These are phyloP conservation scores for Gephyroberyx darwinii DNA, from an alignment of 2,797 vertebrate species.

Conservation along the genomic window DNA sequence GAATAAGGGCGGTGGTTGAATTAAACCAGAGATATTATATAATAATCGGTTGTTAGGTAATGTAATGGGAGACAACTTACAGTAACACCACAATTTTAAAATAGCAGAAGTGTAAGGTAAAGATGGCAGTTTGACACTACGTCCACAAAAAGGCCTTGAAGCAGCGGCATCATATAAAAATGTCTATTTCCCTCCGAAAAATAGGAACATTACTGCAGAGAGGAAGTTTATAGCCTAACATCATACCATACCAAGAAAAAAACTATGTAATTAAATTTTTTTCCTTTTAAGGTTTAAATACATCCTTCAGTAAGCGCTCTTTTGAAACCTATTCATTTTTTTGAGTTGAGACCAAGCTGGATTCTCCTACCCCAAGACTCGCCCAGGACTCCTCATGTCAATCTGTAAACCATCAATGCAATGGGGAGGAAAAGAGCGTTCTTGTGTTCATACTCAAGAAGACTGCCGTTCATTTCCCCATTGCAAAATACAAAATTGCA, in stretches of 20 bases:
- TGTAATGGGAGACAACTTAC: background rate
- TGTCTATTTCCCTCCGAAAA: background rate
- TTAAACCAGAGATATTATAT: background rate
- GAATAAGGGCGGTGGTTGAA: background rate
- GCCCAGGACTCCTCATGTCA: background rate
- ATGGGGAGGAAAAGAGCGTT: too few relatives aligned
- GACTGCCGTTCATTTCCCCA: background rate
- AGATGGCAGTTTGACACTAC: background rate
- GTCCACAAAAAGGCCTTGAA: constrained; percentile 11
- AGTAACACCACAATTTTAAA: background rate
- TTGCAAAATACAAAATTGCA: background rate
- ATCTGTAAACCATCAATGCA: background rate
- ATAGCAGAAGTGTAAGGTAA: background rate
- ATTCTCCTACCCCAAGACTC: background rate
- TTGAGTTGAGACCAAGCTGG: too few relatives aligned
- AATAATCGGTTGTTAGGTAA: background rate
- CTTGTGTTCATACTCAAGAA: background rate
- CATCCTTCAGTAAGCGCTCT: background rate
- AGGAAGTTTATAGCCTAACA: constrained; percentile 24
- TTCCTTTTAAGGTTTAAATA: constrained; percentile 27
- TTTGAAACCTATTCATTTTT: too few relatives aligned
- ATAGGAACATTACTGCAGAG: background rate
- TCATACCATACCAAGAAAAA: constrained; percentile 18
- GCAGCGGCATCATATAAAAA: constrained; percentile 11
- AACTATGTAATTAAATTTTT: constrained; percentile 42